Conservation (phyloP, 1,140 invertebrate genomes). For the Microvelia longipes region DNA sequence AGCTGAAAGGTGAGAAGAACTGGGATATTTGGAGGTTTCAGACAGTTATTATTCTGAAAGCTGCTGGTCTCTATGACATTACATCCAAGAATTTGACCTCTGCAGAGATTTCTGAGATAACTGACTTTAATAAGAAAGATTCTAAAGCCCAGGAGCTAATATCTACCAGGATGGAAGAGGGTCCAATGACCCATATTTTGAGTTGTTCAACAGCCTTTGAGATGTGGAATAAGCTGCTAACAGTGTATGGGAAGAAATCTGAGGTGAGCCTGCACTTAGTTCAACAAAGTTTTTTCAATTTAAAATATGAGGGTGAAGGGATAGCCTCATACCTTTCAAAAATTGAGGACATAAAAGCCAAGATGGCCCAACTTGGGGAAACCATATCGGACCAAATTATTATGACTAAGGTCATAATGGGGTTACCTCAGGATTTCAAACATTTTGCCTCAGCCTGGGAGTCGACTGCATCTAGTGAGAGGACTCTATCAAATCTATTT, state of each 20-base stretch:
- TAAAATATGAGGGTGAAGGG: neutral
- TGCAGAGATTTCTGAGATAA: neutral
- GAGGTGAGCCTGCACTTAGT: neutral
- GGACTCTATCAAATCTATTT: no score
- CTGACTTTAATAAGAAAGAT: neutral
- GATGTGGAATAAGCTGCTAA: neutral
- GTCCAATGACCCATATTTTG: neutral
- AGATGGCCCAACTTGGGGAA: no score
- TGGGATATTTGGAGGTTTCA: neutral
- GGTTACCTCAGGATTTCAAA: no score
- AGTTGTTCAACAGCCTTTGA: neutral
- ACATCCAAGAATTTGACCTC: neutral
- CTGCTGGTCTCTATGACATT: neutral
- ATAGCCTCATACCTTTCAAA: no score
- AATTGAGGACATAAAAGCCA: no score
- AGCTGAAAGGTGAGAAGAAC: neutral
- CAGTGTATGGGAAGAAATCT: neutral
- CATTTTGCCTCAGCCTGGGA: no score
- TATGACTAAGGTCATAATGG: no score
- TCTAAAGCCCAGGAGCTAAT: neutral
- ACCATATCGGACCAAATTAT: no score
- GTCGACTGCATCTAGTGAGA: no score
- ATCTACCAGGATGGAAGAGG: neutral
- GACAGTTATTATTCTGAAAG: neutral
- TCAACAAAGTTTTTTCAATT: neutral